These are phyloP conservation scores for Nemotelus nigrinus DNA, from an alignment of 2,888 invertebrate genomes.

Conservation along the genomic window DNA sequence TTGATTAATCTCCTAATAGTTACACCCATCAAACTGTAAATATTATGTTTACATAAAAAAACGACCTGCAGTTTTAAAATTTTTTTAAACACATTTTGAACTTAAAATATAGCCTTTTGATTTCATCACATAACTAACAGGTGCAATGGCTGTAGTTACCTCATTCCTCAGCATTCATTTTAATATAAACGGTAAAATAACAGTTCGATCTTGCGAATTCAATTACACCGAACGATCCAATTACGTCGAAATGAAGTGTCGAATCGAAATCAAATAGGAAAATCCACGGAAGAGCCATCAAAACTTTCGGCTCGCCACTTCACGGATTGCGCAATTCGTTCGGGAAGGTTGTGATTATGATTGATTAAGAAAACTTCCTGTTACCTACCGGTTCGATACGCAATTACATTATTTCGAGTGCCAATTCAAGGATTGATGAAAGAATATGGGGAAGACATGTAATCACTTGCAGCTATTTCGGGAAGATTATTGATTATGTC, in stretches of 20 bases:
- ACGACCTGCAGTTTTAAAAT: too few relatives aligned
- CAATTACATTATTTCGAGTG: slow-evolving; percentile 32
- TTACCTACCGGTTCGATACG: slow-evolving; percentile 11
- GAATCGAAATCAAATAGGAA: slow-evolving; percentile 32
- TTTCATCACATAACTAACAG: neutral
- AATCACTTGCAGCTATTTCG: slow-evolving; percentile 36
- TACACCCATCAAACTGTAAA: too few relatives aligned
- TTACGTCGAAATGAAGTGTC: slow-evolving; percentile 41
- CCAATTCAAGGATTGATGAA: slow-evolving; percentile 22
- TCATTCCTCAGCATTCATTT: neutral
- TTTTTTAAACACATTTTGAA: too few relatives aligned
- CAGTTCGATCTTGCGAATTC: slow-evolving; percentile 19
- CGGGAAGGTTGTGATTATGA: slow-evolving; percentile 32
- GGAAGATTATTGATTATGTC: slow-evolving; percentile 42
- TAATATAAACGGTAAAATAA: slow-evolving; percentile 18
- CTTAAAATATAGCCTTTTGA: too few relatives aligned
- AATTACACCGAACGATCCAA: slow-evolving; percentile 30
- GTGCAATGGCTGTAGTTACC: neutral
- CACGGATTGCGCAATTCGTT: slow-evolving; percentile 6
- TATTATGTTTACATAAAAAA: too few relatives aligned
- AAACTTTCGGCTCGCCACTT: neutral
- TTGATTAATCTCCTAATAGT: too few relatives aligned
- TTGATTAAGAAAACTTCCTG: slow-evolving; percentile 40
- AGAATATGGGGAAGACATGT: slow-evolving; percentile 22
- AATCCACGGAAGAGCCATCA: slow-evolving; percentile 6